Conservation (phyloP, 2,113 vertebrate species). For the Herpailurus yagouaroundi region DNA sequence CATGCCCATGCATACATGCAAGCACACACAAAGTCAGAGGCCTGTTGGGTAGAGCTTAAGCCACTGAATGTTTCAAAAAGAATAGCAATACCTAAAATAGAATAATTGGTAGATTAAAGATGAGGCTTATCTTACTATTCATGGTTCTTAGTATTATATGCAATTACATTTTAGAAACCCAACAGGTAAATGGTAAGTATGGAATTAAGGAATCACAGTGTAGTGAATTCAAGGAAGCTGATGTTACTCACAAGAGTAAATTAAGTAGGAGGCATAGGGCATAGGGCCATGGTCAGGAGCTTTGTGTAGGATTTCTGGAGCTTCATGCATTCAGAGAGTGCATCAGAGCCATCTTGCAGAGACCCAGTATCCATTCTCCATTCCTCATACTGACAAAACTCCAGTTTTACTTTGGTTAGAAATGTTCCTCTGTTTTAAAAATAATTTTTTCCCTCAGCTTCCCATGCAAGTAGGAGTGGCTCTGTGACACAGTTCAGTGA, state of each 20-base stretch:
- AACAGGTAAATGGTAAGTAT: background rate
- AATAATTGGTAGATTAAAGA: background rate
- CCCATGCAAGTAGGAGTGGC: background rate
- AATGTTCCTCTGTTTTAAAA: background rate
- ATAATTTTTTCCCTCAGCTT: background rate
- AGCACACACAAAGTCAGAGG: background rate
- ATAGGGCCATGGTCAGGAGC: background rate
- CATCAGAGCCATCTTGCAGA: background rate
- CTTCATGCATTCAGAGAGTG: background rate
- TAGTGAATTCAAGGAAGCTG: background rate
- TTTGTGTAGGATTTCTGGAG: background rate
- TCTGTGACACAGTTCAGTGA: background rate
- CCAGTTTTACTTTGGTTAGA: background rate
- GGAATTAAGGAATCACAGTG: background rate
- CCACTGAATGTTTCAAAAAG: background rate
- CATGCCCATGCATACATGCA: fast-evolving
- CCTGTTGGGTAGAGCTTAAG: background rate
- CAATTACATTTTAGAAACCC: slow-evolving; percentile 22
- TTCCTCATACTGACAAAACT: background rate
- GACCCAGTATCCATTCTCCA: background rate
- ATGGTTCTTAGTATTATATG: background rate
- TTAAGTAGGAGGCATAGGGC: background rate
- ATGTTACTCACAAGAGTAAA: background rate
- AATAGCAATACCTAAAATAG: background rate
- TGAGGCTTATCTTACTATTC: background rate